Conservation (phyloP, 2,797 vertebrate genomes). For the Bradypodion pumilum region DNA sequence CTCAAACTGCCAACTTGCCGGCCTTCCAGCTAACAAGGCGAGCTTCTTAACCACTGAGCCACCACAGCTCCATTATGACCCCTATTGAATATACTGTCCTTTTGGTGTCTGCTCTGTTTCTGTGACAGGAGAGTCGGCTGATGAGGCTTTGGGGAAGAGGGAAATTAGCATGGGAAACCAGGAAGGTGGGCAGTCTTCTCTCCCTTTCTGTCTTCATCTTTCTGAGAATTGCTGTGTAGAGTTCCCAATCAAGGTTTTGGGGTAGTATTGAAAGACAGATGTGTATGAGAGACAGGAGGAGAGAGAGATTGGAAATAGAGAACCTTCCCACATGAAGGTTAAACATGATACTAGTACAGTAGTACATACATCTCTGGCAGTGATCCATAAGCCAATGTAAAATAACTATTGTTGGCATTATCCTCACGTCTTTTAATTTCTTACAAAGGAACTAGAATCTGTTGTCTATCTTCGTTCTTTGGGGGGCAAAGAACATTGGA, state of each 20-base stretch:
- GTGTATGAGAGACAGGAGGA: background rate
- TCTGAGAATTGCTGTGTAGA: background rate
- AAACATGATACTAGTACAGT: background rate
- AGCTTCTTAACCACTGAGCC: too few relatives aligned
- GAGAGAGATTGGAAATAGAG: background rate
- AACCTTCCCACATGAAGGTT: background rate
- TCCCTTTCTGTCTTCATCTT: background rate
- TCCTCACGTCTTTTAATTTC: background rate
- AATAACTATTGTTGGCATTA: conserved; percentile 14
- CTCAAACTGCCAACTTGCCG: too few relatives aligned
- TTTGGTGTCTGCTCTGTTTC: background rate
- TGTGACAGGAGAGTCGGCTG: background rate
- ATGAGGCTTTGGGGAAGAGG: background rate
- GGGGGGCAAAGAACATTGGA: background rate
- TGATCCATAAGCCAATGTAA: background rate
- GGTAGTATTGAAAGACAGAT: background rate
- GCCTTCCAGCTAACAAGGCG: too few relatives aligned
- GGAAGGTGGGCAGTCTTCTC: background rate
- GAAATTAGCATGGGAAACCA: conserved; percentile 10
- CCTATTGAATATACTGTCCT: background rate
- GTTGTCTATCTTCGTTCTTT: background rate
- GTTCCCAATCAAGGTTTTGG: background rate
- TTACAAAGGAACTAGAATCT: background rate
- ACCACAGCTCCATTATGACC: too few relatives aligned
- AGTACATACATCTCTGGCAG: conserved; percentile 2